Evolutionary conservation across 2,113 vertebrate species (phyloP).

Genomic region (Circaetus gallicus): DNA sequence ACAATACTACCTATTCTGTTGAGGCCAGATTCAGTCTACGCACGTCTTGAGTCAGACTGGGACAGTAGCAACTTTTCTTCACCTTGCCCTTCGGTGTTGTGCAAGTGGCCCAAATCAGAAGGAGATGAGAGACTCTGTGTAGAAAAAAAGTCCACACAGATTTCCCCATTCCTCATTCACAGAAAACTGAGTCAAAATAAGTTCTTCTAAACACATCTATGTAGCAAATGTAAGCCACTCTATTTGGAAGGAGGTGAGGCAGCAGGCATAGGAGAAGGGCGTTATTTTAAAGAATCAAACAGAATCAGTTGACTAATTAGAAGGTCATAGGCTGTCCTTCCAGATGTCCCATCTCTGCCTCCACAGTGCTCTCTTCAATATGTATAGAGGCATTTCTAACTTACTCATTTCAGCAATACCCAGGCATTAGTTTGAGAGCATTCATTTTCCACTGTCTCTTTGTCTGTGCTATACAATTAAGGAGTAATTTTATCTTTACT

Average conservation of each 20-base stretch:
- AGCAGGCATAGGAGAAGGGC: neutral
- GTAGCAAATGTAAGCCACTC: neutral
- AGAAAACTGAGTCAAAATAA: neutral
- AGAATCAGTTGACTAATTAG: neutral
- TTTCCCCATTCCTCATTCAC: neutral
- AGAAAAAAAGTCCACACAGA: neutral
- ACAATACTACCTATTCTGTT: neutral
- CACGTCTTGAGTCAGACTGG: neutral
- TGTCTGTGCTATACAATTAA: neutral
- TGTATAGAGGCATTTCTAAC: neutral
- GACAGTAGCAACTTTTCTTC: neutral
- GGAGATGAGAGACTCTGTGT: fast-evolving
- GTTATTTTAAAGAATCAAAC: neutral
- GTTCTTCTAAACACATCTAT: neutral
- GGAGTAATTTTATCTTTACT: neutral
- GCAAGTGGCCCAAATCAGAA: neutral
- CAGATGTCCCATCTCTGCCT: neutral
- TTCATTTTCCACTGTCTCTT: neutral
- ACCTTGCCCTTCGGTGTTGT: neutral
- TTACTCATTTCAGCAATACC: neutral
- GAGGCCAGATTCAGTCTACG: neutral
- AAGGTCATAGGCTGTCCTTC: neutral
- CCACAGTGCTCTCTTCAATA: fast-evolving
- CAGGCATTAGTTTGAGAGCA: neutral
- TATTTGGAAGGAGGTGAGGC: neutral